Percentiles rank a stretch among this genome's conserved stretches.
Conservation (phyloP, 64 coral and sea anemone species). For the Dendrophyllia cribrosa region DNA sequence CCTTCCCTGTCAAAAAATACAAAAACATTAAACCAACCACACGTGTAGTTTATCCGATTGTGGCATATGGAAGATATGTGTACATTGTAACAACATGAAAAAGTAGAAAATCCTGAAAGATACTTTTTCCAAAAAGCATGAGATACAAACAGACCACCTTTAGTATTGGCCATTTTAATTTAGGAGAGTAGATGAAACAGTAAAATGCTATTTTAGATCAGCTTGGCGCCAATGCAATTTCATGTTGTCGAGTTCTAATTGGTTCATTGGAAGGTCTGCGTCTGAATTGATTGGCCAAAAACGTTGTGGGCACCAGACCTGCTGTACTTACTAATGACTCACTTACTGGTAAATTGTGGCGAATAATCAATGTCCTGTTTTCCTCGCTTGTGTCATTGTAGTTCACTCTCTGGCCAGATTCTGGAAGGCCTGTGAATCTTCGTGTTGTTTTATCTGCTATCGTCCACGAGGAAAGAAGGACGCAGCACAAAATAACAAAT, state of each 20-base stretch:
- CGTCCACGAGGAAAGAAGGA: neutral
- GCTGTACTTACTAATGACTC: neutral
- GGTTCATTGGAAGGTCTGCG: too few species aligned
- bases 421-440: constrained; percentile 14
- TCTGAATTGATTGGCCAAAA: too few species aligned
- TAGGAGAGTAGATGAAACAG: too few species aligned
- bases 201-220: too few species aligned
- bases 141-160: too few species aligned
- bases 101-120: too few species aligned
- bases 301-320: too few species aligned
- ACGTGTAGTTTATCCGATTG: neutral
- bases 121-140: too few species aligned
- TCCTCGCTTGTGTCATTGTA: neutral
- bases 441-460: neutral
- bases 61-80: neutral
- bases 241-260: too few species aligned
- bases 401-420: constrained; percentile 7
- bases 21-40: neutral
- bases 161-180: too few species aligned
- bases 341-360: constrained; percentile 65
- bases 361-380: constrained; percentile 52
- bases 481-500: neutral
- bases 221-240: too few species aligned
- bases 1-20: constrained; percentile 41
- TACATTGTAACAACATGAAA: neutral